Evolutionary conservation across 2,888 invertebrate genomes (phyloP), one percentile per base, ranked within the genome.

Genomic region (Drosophila recens): DNA sequence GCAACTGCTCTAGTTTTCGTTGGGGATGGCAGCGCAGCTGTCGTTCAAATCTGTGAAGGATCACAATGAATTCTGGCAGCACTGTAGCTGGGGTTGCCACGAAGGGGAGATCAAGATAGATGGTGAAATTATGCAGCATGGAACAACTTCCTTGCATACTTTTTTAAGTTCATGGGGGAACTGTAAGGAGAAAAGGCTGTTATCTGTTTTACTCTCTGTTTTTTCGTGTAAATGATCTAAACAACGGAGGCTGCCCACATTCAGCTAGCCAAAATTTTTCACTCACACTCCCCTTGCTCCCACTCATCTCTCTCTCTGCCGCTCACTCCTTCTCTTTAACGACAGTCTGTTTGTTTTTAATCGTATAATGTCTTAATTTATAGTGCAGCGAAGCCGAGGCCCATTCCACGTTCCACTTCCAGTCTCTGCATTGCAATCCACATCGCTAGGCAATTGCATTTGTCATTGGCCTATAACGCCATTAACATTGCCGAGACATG

Each of bases 321-420:
- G 57, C 40, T 49, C 45, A 23, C 46, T 63, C 58, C 53, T 38
- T 20, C 66, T 75, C 70, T 82, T 85, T 85, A 83, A 83, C 88
- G 88, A 87, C 82, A 78, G 79, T 78, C 86, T 83, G 90, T 90
- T 90, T 90, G 90, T 83, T 90, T 90, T 90, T 90, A 90, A 90
- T 90, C 90, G 90, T 87, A 90, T 91, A 91, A 91, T 91, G 91
- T 91, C 91, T 91, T 91, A 91, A 91, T 91, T 91, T 91, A 91
- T 90, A 90, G 90, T 82, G 88, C 83, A 61, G 34, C 64, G 69
- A 54, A 72, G 72, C 66, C 58, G 72, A 51, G 49, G 43, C 54
- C 70, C 49, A 30, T 48, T 30, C 63, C 36, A 57, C 15, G 3
- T 1, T 8, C 15, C 63, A 9, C 11, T n/a, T 0, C 46, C 33